Evolutionary conservation across 2,113 vertebrate genomes (phyloP), one percentile per base, ranked within the genome.

Genomic region (Brachyistius frenatus): DNA sequence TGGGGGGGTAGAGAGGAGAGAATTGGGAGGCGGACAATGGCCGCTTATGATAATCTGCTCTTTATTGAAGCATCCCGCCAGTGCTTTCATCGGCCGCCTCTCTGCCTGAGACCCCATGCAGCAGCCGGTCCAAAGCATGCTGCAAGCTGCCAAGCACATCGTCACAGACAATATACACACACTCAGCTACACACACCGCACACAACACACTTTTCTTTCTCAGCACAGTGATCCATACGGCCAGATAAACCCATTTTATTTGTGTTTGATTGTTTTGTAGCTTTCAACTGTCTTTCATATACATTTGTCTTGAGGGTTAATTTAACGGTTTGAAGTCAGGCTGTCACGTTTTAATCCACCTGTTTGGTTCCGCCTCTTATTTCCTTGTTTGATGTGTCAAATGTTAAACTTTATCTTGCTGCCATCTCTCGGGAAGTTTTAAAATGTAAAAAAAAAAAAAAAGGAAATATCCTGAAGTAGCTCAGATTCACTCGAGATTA

Each of bases 31-130:
- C 83, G 91, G 90, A 93, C 91, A 93, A 91, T 92, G 86, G 95
- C 93, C 92, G 91, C 95, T 96, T 94, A 95, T 95, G 96, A 97
- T 96, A 96, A 96, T 95, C 95, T 95, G 92, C 87, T 94, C 94
- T 97, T 97, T 97, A 96, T 97, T 97, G 92, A 93, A 95, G 91
- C 95, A 94, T 95, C 94, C 94, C 89, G 92, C 90, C 90, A 89
- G 80, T 55, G 85, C 93, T 93, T 95, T 95, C 93, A 94, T 94
- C 91, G 81, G 66, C 86, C 81, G 86, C 86, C 86, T 71, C 89
- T 90, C 87, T 86, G 90, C 89, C 92, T 72, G 77, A 83, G 88
- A 91, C 89, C 89, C 83, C 81, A 82, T 79, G 84, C 61, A 90
- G 84, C 77, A 86, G 74, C 73, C 68, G 23, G 66, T 73, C 85